These are phyloP conservation scores for Agrotis exclamationis DNA, from an alignment of 2,888 invertebrate species.

Conservation along the genomic window DNA sequence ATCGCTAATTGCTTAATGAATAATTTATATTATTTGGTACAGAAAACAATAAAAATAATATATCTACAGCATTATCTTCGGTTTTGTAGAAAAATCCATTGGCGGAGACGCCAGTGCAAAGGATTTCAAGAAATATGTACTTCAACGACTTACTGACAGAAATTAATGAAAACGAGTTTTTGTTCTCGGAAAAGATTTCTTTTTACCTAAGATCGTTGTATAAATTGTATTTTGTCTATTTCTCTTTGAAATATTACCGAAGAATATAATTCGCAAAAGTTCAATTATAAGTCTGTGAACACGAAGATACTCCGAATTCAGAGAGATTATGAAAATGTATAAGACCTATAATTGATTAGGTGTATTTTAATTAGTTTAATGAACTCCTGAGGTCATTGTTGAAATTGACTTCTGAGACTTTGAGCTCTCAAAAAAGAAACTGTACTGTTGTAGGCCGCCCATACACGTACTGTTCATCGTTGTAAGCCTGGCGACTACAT, in stretches of 20 bases:
- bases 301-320: neutral
- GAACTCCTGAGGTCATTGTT: neutral
- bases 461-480: too few relatives aligned
- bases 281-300: neutral
- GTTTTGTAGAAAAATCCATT: constrained; percentile 40
- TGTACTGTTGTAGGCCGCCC: too few relatives aligned
- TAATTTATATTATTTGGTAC: constrained; percentile 2
- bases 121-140: constrained; percentile 50
- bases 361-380: neutral
- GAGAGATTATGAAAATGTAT: neutral
- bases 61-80: constrained; percentile 11
- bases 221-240: constrained; percentile 12
- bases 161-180: constrained; percentile 40
- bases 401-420: too few relatives aligned
- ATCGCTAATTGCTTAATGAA: constrained; percentile 23
- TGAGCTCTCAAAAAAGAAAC: too few relatives aligned
- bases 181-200: constrained; percentile 43
- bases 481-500: too few relatives aligned
- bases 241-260: constrained; percentile 1
- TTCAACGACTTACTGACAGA: constrained; percentile 35
- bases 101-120: constrained; percentile 36
- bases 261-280: constrained; percentile 1
- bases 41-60: constrained; percentile 34
- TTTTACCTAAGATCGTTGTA: constrained; percentile 20
- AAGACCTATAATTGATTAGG: neutral